These are phyloP conservation scores for Microchirus variegatus DNA, from an alignment of 2,797 vertebrate species.

Conservation along the genomic window DNA sequence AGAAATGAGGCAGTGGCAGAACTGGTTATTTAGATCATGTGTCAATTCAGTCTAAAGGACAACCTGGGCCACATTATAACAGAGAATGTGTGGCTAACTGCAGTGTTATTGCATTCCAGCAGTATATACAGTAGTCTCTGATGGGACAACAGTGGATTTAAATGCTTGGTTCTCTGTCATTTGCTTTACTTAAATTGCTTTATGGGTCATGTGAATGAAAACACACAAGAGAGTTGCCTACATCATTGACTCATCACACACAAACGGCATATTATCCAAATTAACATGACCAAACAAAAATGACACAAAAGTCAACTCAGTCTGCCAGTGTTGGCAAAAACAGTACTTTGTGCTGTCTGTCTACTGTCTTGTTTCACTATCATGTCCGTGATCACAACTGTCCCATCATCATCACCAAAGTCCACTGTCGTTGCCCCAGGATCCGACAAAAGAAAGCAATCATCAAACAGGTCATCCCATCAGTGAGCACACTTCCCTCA, in stretches of 20 bases:
- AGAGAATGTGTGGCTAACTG: conserved; percentile 32
- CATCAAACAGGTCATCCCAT: conserved; percentile 20
- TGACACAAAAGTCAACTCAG: neutral
- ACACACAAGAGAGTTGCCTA: neutral
- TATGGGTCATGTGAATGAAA: neutral
- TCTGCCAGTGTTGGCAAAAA: neutral
- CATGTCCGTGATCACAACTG: conserved; percentile 14
- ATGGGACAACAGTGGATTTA: neutral
- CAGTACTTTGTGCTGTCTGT: neutral
- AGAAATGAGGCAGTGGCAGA: conserved; percentile 38
- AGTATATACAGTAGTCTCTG: neutral
- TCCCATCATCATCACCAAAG: conserved; percentile 7
- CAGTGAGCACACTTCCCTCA: conserved; percentile 25
- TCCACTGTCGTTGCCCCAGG: conserved; percentile 11
- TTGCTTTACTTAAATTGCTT: conserved; percentile 16
- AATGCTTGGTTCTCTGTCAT: conserved; percentile 5
- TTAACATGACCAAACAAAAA: neutral
- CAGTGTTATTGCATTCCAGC: conserved; percentile 7
- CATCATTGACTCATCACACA: neutral
- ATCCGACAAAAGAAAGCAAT: conserved; percentile 38
- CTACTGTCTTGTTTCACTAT: conserved; percentile 11
- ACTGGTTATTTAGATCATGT: conserved; percentile 42
- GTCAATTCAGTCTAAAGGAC: conserved; percentile 8
- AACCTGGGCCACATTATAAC: conserved; percentile 5
- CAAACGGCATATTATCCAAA: neutral